Evolutionary conservation across 2,113 vertebrate genomes (phyloP), one percentile per base, ranked within the genome.

Genomic region (Chelonoidis abingdonii): DNA sequence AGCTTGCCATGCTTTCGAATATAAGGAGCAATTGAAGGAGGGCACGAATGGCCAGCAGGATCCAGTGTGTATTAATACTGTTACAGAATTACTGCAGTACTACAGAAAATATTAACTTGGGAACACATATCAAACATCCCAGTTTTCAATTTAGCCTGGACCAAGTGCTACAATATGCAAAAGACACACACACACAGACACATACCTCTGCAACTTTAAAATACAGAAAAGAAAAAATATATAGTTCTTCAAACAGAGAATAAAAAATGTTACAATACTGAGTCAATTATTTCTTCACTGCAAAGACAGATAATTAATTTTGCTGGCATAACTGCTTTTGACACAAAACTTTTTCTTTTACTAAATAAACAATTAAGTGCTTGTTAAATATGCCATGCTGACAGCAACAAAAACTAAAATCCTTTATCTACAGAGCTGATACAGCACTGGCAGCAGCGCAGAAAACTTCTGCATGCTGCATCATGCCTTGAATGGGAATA

Each of bases 91-190:
- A 44, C 22, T 38, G 72, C 24, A 75, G n/a, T 13, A 44, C 75
- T 76, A 44, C 14, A 27, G 75, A 41, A 41, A 75, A 41, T 41
- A 41, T 24, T 24, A 75, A 38, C 22, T 27, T 44, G 22, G 24
- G 22, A 76, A 2, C 10, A 27, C 22, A 44, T 76, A 7, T 76
- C 10, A 76, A 14, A 44, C 24, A 76, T 13, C 12, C 24, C 14
- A 8, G 27, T 78, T 76, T 78, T 78, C 25, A 27, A 72, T 0
- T 0, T 3, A 86, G 9, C 0, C 2, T 4, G 10, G 35, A 83
- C 56, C 0, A 4, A 49, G 81, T 4, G 3, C 13, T 87, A 72
- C 57, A 95, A 53, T 29, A 47, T 12, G 89, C 31, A 92, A 52
- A 93, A 90, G 54, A 81, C 22, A n/a, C 62, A 69, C 65, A 9